Percentiles rank a stretch among this genome's conserved stretches.
Evolutionary conservation across 1,140 invertebrate species (phyloP).

Genomic region (Caenorhabditis brenneri): DNA sequence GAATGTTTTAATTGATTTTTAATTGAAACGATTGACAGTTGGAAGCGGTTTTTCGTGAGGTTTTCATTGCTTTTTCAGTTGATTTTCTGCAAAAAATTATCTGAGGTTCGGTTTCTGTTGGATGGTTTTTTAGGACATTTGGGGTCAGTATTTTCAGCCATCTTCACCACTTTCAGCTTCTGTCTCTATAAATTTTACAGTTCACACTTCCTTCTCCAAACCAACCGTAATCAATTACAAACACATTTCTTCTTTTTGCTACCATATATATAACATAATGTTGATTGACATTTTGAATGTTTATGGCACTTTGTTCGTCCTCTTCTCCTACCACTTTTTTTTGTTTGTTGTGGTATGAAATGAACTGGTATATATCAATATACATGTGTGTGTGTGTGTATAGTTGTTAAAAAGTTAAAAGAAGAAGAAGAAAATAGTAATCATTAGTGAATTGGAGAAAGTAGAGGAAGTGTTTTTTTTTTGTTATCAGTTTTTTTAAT

Average conservation of each 20-base stretch:
- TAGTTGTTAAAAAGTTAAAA: neutral
- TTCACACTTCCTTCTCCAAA: too few species aligned
- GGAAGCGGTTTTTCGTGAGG: neutral
- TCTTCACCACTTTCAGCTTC: too few species aligned
- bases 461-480: too few species aligned
- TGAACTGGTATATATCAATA: neutral
- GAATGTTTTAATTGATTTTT: neutral
- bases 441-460: too few species aligned
- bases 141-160: too few species aligned
- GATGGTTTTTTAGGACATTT: too few species aligned
- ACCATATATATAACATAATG: neutral
- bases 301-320: neutral
- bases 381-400: neutral
- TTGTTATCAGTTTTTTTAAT: too few species aligned
- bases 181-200: too few species aligned
- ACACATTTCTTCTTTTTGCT: neutral
- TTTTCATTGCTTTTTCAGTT: neutral
- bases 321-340: neutral
- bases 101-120: too few species aligned
- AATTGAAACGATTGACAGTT: neutral
- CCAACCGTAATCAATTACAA: neutral
- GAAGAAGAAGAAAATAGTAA: too few species aligned
- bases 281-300: neutral
- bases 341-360: neutral
- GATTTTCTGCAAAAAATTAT: too few species aligned